Percentiles rank a stretch among this genome's conserved stretches.
phyloP scores from a whole-genome alignment of 2,113 vertebrate species.

The Amazona guildingii region DNA sequence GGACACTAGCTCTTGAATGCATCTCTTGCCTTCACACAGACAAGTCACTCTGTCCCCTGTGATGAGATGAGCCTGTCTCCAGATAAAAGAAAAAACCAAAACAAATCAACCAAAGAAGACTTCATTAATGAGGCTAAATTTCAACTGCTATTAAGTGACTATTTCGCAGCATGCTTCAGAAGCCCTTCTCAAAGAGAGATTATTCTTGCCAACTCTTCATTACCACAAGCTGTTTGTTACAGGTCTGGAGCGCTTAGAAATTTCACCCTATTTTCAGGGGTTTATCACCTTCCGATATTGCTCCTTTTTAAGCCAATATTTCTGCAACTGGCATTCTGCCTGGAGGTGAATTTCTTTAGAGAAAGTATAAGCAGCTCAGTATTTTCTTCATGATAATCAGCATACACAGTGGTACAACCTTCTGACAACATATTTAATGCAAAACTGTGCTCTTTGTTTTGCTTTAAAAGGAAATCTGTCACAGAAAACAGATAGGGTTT shows the following conservation, averaged over 20 bases:
- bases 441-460: background rate
- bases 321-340: background rate
- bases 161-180: background rate
- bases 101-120: background rate
- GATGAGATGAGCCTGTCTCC: background rate
- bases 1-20: background rate
- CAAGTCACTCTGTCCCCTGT: background rate
- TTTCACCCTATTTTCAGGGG: background rate
- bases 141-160: background rate
- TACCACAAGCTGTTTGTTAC: constrained; percentile 5
- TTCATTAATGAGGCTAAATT: background rate
- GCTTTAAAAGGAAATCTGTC: background rate
- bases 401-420: background rate
- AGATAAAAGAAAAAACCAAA: background rate
- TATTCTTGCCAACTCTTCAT: constrained; percentile 12
- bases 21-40: background rate
- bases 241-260: background rate
- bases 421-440: background rate
- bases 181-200: background rate
- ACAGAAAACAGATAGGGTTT: background rate
- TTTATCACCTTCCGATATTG: constrained; percentile 28
- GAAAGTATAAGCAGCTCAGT: background rate
- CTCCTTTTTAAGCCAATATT: background rate
- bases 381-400: constrained; percentile 13
- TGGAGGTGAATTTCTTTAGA: constrained; percentile 14